A percentile compares a stretch with the other conserved stretches of the same genome.
These are phyloP conservation scores for Drosophila phalerata DNA, from an alignment of 2,888 invertebrate genomes.

Conservation along the genomic window DNA sequence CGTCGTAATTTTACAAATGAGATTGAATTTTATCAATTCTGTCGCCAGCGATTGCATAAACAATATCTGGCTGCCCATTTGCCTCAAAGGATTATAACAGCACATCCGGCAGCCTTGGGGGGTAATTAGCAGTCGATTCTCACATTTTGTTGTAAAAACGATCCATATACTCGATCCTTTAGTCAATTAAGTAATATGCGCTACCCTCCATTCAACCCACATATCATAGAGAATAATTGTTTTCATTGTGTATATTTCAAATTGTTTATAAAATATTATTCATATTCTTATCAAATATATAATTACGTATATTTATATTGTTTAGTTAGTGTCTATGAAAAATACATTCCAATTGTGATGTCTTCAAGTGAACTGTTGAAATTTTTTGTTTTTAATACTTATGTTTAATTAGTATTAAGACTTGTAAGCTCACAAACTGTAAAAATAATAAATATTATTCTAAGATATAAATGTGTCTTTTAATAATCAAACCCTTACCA, in stretches of 20 bases:
- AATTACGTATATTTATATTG: slow-evolving; percentile 63
- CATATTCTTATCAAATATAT: slow-evolving; percentile 31
- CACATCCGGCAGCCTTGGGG: slow-evolving; percentile 21
- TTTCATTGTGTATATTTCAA: slow-evolving; percentile 66
- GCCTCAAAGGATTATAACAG: slow-evolving; percentile 78
- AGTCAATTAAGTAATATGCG: slow-evolving; percentile 42
- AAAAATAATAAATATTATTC: slow-evolving; percentile 47
- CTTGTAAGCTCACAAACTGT: slow-evolving; percentile 56
- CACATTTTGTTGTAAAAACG: slow-evolving; percentile 45
- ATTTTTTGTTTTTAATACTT: slow-evolving; percentile 66
- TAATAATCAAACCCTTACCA: not conserved
- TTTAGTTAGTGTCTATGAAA: slow-evolving; percentile 59
- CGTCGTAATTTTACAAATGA: slow-evolving; percentile 94
- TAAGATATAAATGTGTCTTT: slow-evolving; percentile 23
- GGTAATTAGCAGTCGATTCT: slow-evolving; percentile 35
- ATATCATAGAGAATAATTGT: slow-evolving; percentile 44
- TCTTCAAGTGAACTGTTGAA: slow-evolving; percentile 77
- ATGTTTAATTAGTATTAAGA: slow-evolving; percentile 42
- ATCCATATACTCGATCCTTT: slow-evolving; percentile 45
- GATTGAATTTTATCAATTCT: slow-evolving; percentile 96
- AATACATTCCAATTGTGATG: slow-evolving; percentile 73
- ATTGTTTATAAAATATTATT: slow-evolving; percentile 56
- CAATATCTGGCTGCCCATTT: slow-evolving; percentile 91
- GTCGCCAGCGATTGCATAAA: slow-evolving; percentile 92
- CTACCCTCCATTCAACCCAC: slow-evolving; percentile 31